These are phyloP conservation scores for Lasius platythorax DNA, from an alignment of 2,888 invertebrate genomes.

Conservation along the genomic window DNA sequence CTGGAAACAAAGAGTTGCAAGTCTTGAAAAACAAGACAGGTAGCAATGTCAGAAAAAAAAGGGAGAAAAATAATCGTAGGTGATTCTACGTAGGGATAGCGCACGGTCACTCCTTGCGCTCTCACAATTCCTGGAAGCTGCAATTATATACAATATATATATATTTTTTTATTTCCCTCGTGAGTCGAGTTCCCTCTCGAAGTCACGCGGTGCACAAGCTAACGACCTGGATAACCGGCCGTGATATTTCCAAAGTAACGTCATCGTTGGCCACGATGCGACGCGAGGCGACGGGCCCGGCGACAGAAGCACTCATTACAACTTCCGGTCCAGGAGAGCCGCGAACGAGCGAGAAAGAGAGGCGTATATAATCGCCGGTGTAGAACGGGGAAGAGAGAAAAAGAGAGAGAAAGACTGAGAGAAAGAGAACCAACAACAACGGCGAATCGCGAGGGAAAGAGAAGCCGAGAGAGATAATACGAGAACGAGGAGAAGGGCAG, in stretches of 20 bases:
- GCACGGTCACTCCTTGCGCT: slow-evolving; percentile 17
- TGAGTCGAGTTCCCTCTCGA: slow-evolving; percentile 38
- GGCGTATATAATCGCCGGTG: slow-evolving; percentile 7
- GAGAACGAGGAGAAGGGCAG: slow-evolving; percentile 44
- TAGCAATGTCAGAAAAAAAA: not conserved
- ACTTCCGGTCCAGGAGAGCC: slow-evolving; percentile 82
- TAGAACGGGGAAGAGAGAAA: slow-evolving; percentile 8
- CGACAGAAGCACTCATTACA: slow-evolving; percentile 84
- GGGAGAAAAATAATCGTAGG: not conserved
- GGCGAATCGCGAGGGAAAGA: slow-evolving; percentile 53
- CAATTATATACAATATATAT: slow-evolving; percentile 27
- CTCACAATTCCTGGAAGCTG: slow-evolving; percentile 58
- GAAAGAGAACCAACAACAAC: slow-evolving; percentile 38
- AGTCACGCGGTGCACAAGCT: slow-evolving; percentile 68
- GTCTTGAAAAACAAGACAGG: not conserved
- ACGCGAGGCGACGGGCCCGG: slow-evolving; percentile 79
- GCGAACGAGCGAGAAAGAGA: slow-evolving; percentile 59
- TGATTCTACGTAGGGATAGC: not conserved
- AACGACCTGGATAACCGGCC: slow-evolving; percentile 77
- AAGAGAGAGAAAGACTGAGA: slow-evolving; percentile 9
- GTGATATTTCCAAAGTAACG: slow-evolving; percentile 82
- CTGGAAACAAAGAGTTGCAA: not conserved
- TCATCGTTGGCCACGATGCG: slow-evolving; percentile 77
- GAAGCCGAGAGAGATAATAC: slow-evolving; percentile 50
- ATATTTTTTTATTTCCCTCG: slow-evolving; percentile 37